Base-by-base conservation (phyloP, 2,888 invertebrate species). In the Petrolisthes manimaculis region DNA sequence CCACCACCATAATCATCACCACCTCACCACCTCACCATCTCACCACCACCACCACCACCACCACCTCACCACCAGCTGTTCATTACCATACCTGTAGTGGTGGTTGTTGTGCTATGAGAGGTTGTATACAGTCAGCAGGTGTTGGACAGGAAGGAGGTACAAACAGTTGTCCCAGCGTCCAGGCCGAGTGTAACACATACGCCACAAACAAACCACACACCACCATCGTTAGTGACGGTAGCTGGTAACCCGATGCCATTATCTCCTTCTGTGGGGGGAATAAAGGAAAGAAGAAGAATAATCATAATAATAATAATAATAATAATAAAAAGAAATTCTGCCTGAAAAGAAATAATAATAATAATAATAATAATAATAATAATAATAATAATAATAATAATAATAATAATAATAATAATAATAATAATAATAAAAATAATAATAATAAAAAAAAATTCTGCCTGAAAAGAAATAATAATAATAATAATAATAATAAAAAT, bases 161-260 rank as follows among this genome's bases (percentile, higher is more conserved):
- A 56, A 88, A 88, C 61, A 88, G 88, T 67, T 88, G 88, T 2
- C 84, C 88, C 56, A 88, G 75, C 5, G 88, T 88, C 88, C 88
- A 88, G 18, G 74, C 54, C 14, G 88, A 88, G 55, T 88, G 88
- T 8, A 88, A 55, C 14, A 88, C 61, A 51, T 88, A 88, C 5
- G 88, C 88, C 61, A 74, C 81, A 67, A 88, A 88, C 24, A 88
- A 9, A 9, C 88, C 88, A 54, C 84, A 84, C 37, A 88, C 67
- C 56, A 88, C 81, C 8, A 84, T 88, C 8, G 88, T 84, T 12
- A 88, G 77, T 8, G 88, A 88, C 14, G 88, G 88, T 18, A 88
- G 61, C 53, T 80, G 74, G 75, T 84, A 84, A 21, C 88, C 88
- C 12, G n/a, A 18, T 9, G 61, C 55, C 88, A 88, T 88, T 37